A percentile compares a stretch with the other conserved stretches of the same genome.
phyloP scores from a whole-genome alignment of 1,140 invertebrate species.

The Pectinophora gossypiella region DNA sequence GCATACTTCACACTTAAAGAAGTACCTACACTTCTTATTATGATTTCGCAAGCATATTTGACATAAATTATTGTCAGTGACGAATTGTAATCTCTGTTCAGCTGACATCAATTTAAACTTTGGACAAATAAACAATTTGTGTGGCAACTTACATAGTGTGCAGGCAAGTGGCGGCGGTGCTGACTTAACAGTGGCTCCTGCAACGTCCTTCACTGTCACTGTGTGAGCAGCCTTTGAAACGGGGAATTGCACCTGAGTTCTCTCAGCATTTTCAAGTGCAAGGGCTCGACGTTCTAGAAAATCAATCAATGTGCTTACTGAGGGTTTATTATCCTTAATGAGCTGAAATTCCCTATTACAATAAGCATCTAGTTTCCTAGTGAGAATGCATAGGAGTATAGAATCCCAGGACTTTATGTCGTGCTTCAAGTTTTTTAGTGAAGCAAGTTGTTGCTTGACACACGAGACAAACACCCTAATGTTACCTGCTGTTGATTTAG shows the following conservation, averaged over 20 bases:
- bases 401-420: not conserved
- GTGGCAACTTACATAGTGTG: not conserved
- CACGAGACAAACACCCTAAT: not conserved
- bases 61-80: not conserved
- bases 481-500: not conserved
- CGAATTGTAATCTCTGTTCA: not conserved
- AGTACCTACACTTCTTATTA: not conserved
- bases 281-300: slow-evolving; percentile 8
- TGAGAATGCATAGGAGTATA: not conserved
- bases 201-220: not conserved
- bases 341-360: slow-evolving; percentile 1
- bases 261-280: slow-evolving; percentile 4
- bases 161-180: not conserved
- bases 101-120: not conserved
- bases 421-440: not conserved
- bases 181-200: not conserved
- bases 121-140: not conserved
- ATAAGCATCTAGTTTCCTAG: not conserved
- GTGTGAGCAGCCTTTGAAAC: not conserved
- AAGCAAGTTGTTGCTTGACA: slow-evolving; percentile 1
- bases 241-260: too few species aligned
- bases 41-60: not conserved
- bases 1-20: not conserved
- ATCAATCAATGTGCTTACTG: not conserved
- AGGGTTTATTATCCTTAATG: not conserved